Base-by-base conservation (phyloP, 2,113 vertebrate genomes). In the Austrofundulus limnaeus region DNA sequence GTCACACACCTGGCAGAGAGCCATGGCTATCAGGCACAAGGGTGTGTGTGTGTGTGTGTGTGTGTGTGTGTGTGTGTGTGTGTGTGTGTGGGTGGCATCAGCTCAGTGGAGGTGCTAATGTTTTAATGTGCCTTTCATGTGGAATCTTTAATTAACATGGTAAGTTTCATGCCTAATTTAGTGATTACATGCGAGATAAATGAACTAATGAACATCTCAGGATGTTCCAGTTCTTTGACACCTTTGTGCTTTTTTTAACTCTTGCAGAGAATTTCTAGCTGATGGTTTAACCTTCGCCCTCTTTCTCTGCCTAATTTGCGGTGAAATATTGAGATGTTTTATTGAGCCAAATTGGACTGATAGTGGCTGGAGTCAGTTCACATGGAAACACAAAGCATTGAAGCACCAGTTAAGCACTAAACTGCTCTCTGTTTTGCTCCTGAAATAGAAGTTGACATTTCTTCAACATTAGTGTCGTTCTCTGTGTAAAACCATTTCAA, bases 131-230 rank as follows among this genome's bases (percentile, higher is more conserved):
- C 72, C 74, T 86, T 89, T 82, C 45, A 55, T 85, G 80, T 77
- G 82, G 83, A 87, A 64, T 88, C 84, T 85, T 34, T 92, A 93
- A 92, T 92, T 92, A 90, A 81, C 72, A 68, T 64, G 81, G 86
- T 70, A 86, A 85, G 85, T 88, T 92, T 88, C 85, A 83, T 72
- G 86, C 80, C 82, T 90, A 86, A 91, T 92, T 92, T 88, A 86
- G 80, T 90, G 85, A 90, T 92, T 89, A 84, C 43, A 24, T 41
- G 61, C 67, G 23, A 80, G 85, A 85, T 88, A 83, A 87, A 78
- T 77, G 77, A 82, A 66, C 85, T 90, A 85, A 90, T 90, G 85
- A 89, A 80, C 66, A 51, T 76, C 76, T 82, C 68, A 39, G 64
- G 78, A 75, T 67, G 69, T 76, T 75, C 64, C 61, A 71, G 63